Evolutionary conservation across 2,888 invertebrate species (phyloP), one percentile per base, ranked within the genome.

Genomic region (Darwinula stevensoni): DNA sequence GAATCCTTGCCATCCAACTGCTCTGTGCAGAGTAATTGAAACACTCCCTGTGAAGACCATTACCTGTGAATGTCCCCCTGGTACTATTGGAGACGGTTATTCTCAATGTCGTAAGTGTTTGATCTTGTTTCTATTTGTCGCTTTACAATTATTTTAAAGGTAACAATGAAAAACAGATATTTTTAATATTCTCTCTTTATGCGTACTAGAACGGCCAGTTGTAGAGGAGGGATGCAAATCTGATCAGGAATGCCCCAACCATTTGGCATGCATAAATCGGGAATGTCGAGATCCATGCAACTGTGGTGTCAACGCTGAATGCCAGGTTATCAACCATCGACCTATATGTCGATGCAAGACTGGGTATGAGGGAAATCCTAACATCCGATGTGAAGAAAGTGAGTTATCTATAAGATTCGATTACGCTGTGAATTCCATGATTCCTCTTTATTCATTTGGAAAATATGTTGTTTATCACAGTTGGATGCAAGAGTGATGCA

Each of bases 61-160:
- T 72, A 62, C 76, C 22, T 84, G 82, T 47, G 64, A 75, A 3
- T 84, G 84, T 43, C 75, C 80, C 15, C 71, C 73, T 31, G 82
- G 82, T 34, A 22, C 22, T 9, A 22, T 22, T 22, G 22, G 22
- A 22, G 22, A 22, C n/a, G 22, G 22, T 9, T 22, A 22, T n/a
- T 9, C 6, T n/a, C 22, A 22, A n/a, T 22, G 22, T 22, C 9
- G 22, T 22, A n/a, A 22, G 22, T 22, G n/a, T n/a, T n/a, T 22
- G 22, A 6, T n/a, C n/a, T n/a, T n/a, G n/a, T n/a, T n/a, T n/a
- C n/a, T n/a, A n/a, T n/a, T n/a, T n/a, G n/a, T n/a, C n/a, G n/a
- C n/a, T n/a, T n/a, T n/a, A n/a, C n/a, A n/a, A n/a, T n/a, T n/a
- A n/a, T n/a, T n/a, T n/a, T n/a, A n/a, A n/a, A n/a, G n/a, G n/a